Conservation (phyloP, 2,888 invertebrate species). For the Emesis furor region DNA sequence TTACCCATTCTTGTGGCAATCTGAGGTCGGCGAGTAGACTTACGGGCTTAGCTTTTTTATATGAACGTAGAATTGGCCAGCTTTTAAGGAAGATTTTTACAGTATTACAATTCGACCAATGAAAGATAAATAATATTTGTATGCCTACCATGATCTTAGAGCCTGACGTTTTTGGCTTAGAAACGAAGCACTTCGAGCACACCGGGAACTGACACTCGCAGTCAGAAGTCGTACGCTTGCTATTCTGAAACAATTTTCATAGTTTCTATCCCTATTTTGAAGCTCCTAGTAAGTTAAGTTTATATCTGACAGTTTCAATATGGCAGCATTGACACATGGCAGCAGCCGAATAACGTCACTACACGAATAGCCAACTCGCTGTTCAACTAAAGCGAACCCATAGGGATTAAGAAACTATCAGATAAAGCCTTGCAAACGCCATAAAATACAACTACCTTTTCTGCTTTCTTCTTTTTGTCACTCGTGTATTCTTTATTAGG, state of each 20-base stretch:
- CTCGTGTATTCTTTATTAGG: background rate
- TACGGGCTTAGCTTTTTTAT: no score
- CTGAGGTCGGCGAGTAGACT: no score
- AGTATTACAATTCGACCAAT: no score
- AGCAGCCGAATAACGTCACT: no score
- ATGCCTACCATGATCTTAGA: constrained; percentile 56
- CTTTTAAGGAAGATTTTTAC: no score
- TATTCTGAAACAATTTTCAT: background rate
- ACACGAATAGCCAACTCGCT: no score
- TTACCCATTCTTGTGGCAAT: no score
- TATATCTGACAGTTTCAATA: background rate
- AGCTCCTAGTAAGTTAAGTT: background rate
- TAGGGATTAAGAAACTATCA: background rate
- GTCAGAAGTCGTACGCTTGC: background rate
- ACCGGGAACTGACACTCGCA: constrained; percentile 46
- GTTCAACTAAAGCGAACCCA: no score
- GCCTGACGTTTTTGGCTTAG: constrained; percentile 64
- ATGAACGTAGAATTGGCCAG: no score
- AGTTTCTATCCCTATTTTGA: no score
- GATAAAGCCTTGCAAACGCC: background rate
- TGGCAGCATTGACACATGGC: no score
- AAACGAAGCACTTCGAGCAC: constrained; percentile 79
- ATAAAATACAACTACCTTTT: background rate
- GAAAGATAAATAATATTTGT: background rate
- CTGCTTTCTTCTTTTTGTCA: background rate